Conservation (phyloP, 2,888 invertebrate genomes). For the Sussaba pulchella region DNA sequence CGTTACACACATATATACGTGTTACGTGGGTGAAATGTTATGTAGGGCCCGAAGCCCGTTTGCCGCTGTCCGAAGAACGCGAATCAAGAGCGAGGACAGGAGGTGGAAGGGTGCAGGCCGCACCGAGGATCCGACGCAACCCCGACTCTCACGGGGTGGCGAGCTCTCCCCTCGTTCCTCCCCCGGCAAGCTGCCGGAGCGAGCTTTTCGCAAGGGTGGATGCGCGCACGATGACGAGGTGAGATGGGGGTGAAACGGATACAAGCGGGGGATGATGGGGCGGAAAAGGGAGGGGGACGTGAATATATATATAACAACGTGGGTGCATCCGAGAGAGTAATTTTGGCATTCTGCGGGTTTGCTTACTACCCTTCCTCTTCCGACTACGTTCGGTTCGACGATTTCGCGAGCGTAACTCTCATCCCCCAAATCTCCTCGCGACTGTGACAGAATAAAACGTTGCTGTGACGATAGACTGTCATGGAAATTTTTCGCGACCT, state of each 20-base stretch:
- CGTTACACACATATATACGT: conserved; percentile 34
- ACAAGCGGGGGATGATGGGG: conserved; percentile 60
- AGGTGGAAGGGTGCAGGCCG: no score
- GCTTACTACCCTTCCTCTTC: conserved; percentile 75
- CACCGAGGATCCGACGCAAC: conserved; percentile 25
- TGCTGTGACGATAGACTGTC: conserved; percentile 11
- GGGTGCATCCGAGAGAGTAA: conserved; percentile 82
- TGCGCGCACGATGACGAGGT: conserved; percentile 48
- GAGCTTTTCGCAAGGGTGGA: conserved; percentile 56
- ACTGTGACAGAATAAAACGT: background rate
- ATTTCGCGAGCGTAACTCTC: conserved; percentile 42
- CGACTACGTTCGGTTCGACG: conserved; percentile 39
- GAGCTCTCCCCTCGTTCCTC: conserved; percentile 36
- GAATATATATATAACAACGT: conserved; percentile 76
- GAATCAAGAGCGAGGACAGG: conserved; percentile 18
- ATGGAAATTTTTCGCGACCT: conserved; percentile 42
- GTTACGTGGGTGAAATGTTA: background rate
- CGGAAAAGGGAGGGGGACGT: conserved; percentile 71
- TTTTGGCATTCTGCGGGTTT: conserved; percentile 83
- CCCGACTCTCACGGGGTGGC: conserved; percentile 11
- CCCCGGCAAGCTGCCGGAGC: conserved; percentile 22
- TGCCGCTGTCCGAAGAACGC: conserved; percentile 20
- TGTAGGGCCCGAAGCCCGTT: conserved; percentile 38
- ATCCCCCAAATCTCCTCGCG: no score
- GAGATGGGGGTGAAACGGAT: conserved; percentile 59